phyloP scores from a whole-genome alignment of 1,140 invertebrate genomes.

The honey bee (Apis mellifera) region DNA sequence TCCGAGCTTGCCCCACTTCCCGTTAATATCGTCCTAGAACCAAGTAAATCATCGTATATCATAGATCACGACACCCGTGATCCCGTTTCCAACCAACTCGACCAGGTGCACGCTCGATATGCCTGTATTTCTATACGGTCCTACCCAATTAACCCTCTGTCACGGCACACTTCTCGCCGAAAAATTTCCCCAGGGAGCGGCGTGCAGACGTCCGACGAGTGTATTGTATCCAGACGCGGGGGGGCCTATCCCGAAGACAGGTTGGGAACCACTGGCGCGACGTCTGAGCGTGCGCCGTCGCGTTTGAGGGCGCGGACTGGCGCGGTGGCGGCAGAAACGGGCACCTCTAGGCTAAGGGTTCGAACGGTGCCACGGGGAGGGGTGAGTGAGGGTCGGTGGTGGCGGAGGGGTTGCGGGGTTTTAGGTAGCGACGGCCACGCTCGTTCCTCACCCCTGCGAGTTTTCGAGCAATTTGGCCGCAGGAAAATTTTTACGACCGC shows the following conservation, averaged over 20 bases:
- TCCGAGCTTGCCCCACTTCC: background rate
- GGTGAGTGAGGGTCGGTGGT: slow-evolving; percentile 1
- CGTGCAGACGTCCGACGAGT: background rate
- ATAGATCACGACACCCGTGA: background rate
- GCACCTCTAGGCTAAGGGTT: slow-evolving; percentile 46
- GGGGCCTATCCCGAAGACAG: background rate
- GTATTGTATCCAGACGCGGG: background rate
- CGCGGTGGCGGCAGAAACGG: slow-evolving; percentile 50
- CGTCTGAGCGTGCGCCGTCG: slow-evolving; percentile 54
- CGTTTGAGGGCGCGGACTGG: slow-evolving; percentile 53
- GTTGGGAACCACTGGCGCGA: slow-evolving; percentile 48
- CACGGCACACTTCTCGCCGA: slow-evolving; percentile 28
- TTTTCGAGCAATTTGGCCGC: slow-evolving; percentile 6
- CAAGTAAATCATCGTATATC: background rate
- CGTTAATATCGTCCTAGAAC: background rate
- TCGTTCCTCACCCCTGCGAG: slow-evolving; percentile 3
- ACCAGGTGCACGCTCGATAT: background rate
- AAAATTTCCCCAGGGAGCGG: slow-evolving; percentile 48
- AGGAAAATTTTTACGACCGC: background rate
- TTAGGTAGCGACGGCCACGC: slow-evolving; percentile 29
- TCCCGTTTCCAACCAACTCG: background rate
- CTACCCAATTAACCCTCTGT: slow-evolving; percentile 33
- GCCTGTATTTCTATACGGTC: slow-evolving; percentile 14
- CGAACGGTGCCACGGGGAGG: slow-evolving; percentile 50
- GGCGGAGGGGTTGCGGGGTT: slow-evolving; percentile 1